These are phyloP conservation scores for Solen grandis DNA, from an alignment of 1,140 invertebrate genomes.

Conservation along the genomic window DNA sequence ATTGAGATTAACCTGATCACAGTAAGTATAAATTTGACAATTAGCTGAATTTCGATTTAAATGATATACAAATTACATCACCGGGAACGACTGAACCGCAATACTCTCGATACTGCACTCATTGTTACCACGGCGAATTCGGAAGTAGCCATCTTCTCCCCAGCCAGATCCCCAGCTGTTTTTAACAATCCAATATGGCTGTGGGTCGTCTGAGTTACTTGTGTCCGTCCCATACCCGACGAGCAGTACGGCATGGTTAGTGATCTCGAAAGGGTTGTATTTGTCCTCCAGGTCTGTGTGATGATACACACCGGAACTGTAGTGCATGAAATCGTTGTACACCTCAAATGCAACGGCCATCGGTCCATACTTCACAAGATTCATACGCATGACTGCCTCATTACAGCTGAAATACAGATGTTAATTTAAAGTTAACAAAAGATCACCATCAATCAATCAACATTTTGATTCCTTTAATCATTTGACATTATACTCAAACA, in stretches of 20 bases:
- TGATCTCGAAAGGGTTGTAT: constrained; percentile 78
- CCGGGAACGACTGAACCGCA: constrained; percentile 73
- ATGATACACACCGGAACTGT: constrained; percentile 80
- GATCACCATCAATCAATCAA: too few relatives aligned
- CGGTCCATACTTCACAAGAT: constrained; percentile 82
- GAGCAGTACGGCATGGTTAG: constrained; percentile 80
- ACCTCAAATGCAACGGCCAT: constrained; percentile 83
- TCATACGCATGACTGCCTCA: constrained; percentile 82
- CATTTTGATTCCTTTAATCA: too few relatives aligned
- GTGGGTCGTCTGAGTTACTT: constrained; percentile 49
- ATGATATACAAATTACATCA: constrained; percentile 58
- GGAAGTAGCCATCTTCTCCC: constrained; percentile 83
- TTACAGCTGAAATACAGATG: constrained; percentile 79
- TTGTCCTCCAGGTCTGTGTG: constrained; percentile 69
- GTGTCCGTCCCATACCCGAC: constrained; percentile 79
- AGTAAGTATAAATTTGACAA: too few relatives aligned
- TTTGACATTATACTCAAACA: too few relatives aligned
- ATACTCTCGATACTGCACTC: constrained; percentile 82
- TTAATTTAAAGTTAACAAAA: constrained; percentile 4
- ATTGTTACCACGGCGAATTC: constrained; percentile 83
- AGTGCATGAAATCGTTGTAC: constrained; percentile 79
- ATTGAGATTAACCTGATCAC: too few relatives aligned
- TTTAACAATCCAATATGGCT: constrained; percentile 80
- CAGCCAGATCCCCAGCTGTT: constrained; percentile 83
- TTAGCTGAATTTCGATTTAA: too few relatives aligned